Conservation (phyloP, 2,888 invertebrate genomes). For the Ophion ventricosus region DNA sequence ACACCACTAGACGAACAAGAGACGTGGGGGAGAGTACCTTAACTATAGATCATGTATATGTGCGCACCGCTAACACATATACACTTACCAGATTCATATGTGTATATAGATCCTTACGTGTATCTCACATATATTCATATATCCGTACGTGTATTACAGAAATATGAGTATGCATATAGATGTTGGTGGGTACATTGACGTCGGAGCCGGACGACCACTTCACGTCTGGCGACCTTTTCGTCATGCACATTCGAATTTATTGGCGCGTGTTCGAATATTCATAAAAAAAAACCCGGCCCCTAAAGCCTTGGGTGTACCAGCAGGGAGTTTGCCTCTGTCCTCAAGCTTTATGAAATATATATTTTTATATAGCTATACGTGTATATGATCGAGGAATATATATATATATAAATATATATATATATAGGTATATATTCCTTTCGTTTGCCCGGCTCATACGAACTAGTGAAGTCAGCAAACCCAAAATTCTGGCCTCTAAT, state of each 20-base stretch:
- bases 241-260: constrained; percentile 82
- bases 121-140: not conserved
- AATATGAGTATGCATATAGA: constrained; percentile 4
- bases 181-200: constrained; percentile 64
- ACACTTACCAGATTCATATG: not conserved
- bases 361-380: not conserved
- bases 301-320: constrained; percentile 59
- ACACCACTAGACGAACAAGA: constrained; percentile 45
- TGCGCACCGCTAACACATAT: not conserved
- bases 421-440: not conserved
- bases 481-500: constrained; percentile 32
- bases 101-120: not conserved
- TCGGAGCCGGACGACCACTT: constrained; percentile 77
- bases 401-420: not conserved
- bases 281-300: constrained; percentile 71
- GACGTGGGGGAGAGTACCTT: constrained; percentile 30
- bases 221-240: constrained; percentile 81
- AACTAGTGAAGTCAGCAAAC: constrained; percentile 6
- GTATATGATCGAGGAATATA: not conserved
- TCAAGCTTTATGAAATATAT: constrained; percentile 28
- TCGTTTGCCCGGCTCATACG: constrained; percentile 20
- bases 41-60: constrained; percentile 12
- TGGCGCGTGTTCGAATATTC: constrained; percentile 82
- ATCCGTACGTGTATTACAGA: constrained; percentile 23
- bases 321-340: constrained; percentile 61